phyloP scores from a whole-genome alignment of 2,113 vertebrate species.

The Atlantisia rogersi region DNA sequence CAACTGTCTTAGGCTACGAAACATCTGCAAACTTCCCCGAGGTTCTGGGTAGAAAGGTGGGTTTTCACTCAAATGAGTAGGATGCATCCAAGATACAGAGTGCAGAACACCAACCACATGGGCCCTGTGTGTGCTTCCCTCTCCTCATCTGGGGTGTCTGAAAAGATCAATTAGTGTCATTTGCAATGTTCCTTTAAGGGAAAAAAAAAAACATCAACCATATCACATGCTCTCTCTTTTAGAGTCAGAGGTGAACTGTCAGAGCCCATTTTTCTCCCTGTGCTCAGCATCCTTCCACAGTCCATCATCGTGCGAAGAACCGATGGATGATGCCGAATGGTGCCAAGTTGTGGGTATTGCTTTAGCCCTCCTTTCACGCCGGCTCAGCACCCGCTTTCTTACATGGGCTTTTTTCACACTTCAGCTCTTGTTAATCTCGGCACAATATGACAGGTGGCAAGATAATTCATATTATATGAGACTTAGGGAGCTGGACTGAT shows the following conservation, averaged over 20 bases:
- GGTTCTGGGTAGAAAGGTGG: neutral
- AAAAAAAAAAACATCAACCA: neutral
- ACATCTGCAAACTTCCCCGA: neutral
- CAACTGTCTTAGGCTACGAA: neutral
- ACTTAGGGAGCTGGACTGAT: neutral
- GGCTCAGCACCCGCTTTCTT: neutral
- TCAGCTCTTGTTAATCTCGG: neutral
- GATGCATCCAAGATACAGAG: no score
- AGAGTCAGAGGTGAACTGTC: neutral
- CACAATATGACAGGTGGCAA: neutral
- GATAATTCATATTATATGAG: neutral
- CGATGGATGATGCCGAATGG: neutral
- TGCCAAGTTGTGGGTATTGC: neutral
- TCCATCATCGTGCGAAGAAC: neutral
- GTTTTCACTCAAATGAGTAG: neutral
- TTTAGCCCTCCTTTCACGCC: neutral
- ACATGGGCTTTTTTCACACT: neutral
- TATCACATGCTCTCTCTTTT: neutral
- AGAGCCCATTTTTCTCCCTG: neutral
- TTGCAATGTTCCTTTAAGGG: neutral
- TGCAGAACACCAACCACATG: neutral
- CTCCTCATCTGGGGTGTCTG: neutral
- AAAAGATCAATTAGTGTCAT: neutral
- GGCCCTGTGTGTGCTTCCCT: neutral
- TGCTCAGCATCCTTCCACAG: neutral